Evolutionary conservation across 1,140 invertebrate genomes (phyloP).

Genomic region (Galleria mellonella): DNA sequence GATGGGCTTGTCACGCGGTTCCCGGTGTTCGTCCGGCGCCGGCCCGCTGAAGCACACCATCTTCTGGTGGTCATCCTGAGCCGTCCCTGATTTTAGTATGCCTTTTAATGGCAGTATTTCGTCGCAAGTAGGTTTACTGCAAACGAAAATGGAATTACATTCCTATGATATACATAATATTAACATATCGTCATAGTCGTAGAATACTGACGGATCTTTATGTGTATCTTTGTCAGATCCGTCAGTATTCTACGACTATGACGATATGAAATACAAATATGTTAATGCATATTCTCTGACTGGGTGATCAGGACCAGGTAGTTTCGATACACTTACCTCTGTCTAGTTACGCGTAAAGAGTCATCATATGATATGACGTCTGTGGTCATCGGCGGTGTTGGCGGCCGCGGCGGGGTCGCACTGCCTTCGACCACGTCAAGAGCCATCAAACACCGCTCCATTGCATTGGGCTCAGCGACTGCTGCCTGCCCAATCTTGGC

Average conservation of each 20-base stretch:
- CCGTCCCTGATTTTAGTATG: conserved; percentile 50
- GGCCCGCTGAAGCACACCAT: conserved; percentile 64
- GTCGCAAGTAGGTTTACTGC: conserved; percentile 50
- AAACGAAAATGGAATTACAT: background rate
- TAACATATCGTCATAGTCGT: no score
- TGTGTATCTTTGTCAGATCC: no score
- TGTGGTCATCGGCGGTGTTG: conserved; percentile 41
- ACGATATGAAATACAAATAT: no score
- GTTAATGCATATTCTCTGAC: no score
- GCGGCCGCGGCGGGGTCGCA: conserved; percentile 32
- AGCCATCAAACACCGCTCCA: conserved; percentile 65
- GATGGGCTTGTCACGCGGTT: conserved; percentile 5
- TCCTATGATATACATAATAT: no score
- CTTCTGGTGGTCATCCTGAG: conserved; percentile 58
- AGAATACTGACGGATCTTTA: no score
- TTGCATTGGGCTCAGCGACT: conserved; percentile 55
- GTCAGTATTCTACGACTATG: no score
- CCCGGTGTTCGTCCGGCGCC: conserved; percentile 30
- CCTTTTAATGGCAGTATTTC: conserved; percentile 49
- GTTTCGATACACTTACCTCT: conserved; percentile 21
- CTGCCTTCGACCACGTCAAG: conserved; percentile 60
- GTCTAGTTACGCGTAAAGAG: conserved; percentile 24
- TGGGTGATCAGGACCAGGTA: no score
- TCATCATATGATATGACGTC: conserved; percentile 54
- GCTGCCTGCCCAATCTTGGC: conserved; percentile 54